phyloP scores from a whole-genome alignment of 2,113 vertebrate genomes.

The Perca fluviatilis region DNA sequence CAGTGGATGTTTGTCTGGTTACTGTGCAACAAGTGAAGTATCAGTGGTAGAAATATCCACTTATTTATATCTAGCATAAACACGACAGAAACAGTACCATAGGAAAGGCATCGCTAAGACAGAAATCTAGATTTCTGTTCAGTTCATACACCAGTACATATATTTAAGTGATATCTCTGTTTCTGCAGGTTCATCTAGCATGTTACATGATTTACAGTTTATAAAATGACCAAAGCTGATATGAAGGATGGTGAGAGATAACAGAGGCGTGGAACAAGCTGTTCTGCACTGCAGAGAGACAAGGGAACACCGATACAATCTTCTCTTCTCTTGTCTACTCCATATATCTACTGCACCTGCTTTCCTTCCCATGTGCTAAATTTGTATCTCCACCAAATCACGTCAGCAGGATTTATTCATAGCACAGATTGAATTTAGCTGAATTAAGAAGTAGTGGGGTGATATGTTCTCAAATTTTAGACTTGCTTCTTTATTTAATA shows the following conservation, averaged over 20 bases:
- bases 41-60: neutral
- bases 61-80: neutral
- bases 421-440: slow-evolving; percentile 20
- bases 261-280: slow-evolving; percentile 51
- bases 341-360: slow-evolving; percentile 54
- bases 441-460: slow-evolving; percentile 12
- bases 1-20: neutral
- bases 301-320: slow-evolving; percentile 46
- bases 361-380: slow-evolving; percentile 42
- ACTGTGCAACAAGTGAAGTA: slow-evolving; percentile 6
- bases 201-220: slow-evolving; percentile 50
- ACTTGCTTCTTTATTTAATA: slow-evolving; percentile 6
- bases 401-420: slow-evolving; percentile 34
- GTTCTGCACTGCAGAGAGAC: slow-evolving; percentile 30
- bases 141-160: neutral
- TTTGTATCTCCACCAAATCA: slow-evolving; percentile 36
- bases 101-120: neutral
- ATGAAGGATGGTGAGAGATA: slow-evolving; percentile 62
- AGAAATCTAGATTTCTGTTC: neutral
- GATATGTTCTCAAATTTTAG: slow-evolving; percentile 6
- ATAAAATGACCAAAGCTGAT: slow-evolving; percentile 43
- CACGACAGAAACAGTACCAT: neutral
- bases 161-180: neutral
- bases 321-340: slow-evolving; percentile 26
- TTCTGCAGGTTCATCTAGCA: slow-evolving; percentile 26